phyloP scores from a whole-genome alignment of 2,113 vertebrate species.

The Tragelaphus strepsiceros region DNA sequence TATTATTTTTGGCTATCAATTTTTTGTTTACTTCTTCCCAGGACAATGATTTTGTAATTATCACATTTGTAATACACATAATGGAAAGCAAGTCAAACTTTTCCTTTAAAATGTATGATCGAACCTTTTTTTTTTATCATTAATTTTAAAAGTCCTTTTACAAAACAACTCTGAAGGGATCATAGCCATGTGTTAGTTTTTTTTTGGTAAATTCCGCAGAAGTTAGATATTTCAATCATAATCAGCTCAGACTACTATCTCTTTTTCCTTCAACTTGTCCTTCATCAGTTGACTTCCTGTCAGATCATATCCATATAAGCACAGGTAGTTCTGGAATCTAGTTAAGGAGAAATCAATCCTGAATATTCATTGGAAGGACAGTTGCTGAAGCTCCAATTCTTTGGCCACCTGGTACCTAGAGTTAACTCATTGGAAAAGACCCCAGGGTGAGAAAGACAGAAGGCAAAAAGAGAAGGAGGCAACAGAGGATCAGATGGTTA shows the following conservation, averaged over 20 bases:
- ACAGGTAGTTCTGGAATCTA: background rate
- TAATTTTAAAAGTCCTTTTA: background rate
- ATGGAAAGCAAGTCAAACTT: background rate
- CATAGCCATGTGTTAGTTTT: background rate
- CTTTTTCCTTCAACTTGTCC: background rate
- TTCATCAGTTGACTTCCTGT: background rate
- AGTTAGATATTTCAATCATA: background rate
- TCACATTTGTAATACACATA: background rate
- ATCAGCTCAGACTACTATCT: background rate
- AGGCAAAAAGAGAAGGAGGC: background rate
- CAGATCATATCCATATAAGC: no score
- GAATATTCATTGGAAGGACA: background rate
- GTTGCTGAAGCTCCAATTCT: background rate
- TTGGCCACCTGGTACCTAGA: background rate
- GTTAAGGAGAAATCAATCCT: background rate
- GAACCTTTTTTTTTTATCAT: background rate
- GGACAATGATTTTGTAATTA: background rate
- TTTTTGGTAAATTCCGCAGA: background rate
- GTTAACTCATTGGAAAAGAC: background rate
- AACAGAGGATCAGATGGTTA: background rate
- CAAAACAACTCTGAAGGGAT: background rate
- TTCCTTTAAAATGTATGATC: background rate
- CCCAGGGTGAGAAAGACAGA: background rate
- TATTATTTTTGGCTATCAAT: background rate
- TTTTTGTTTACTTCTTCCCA: background rate